These are phyloP conservation scores for Muraenolepis orangiensis DNA, from an alignment of 2,797 vertebrate genomes.

Conservation along the genomic window DNA sequence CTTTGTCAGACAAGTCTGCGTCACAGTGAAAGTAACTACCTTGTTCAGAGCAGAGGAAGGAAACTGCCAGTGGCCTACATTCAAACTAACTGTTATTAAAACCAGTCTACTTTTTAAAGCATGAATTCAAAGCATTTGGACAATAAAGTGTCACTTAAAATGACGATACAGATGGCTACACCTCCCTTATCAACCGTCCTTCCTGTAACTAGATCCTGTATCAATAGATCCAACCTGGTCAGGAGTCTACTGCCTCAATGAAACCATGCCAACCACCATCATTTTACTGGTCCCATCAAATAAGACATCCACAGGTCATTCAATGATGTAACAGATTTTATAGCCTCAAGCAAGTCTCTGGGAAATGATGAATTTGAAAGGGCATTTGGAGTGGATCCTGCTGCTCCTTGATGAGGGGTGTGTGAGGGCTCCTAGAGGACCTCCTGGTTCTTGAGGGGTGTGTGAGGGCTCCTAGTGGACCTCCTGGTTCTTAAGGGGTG, in stretches of 20 bases:
- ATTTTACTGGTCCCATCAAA: neutral
- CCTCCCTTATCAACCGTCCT: neutral
- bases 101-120: neutral
- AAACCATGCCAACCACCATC: neutral
- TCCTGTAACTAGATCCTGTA: neutral
- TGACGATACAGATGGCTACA: neutral
- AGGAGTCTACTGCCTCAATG: neutral
- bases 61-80: neutral
- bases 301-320: neutral
- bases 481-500: neutral
- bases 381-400: neutral
- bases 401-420: neutral
- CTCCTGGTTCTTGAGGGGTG: neutral
- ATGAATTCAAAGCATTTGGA: neutral
- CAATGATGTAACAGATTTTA: neutral
- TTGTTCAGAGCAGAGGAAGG: neutral
- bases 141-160: neutral
- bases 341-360: neutral
- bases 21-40: too few species aligned
- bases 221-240: neutral
- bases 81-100: neutral
- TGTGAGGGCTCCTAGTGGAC: constrained; percentile 7
- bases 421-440: constrained; percentile 21
- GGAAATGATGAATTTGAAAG: neutral
- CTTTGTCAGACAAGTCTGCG: too few species aligned